Conservation (phyloP, 2,797 vertebrate species). For the Galagoides demidoff region DNA sequence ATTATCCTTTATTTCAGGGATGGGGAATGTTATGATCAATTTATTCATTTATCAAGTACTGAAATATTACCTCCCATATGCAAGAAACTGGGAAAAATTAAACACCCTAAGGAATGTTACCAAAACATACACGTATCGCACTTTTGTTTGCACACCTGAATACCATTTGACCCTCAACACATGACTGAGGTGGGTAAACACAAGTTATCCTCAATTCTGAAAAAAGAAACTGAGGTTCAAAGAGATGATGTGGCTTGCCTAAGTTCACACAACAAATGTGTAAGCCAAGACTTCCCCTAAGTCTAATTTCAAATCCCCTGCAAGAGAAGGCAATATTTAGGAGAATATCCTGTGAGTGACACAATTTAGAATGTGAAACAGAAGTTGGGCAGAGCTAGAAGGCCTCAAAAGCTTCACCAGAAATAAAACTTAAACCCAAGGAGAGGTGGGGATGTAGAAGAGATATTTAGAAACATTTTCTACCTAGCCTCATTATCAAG, state of each 20-base stretch:
- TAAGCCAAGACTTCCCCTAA: not conserved
- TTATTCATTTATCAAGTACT: conserved; percentile 50
- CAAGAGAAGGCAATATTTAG: conserved; percentile 31
- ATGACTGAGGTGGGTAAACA: not conserved
- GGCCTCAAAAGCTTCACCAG: conserved; percentile 12
- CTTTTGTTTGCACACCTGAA: conserved; percentile 8
- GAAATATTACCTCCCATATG: not conserved
- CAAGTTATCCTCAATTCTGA: conserved; percentile 40
- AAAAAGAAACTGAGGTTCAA: conserved; percentile 30
- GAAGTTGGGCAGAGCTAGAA: not conserved
- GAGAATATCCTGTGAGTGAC: not conserved
- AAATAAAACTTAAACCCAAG: conserved; percentile 24
- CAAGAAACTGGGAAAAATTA: conserved; percentile 38
- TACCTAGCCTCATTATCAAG: conserved; percentile 10
- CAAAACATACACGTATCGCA: not conserved
- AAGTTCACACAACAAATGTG: not conserved
- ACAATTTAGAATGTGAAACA: conserved; percentile 17
- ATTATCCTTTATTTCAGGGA: not conserved
- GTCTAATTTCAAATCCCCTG: conserved; percentile 27
- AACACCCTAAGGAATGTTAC: not conserved
- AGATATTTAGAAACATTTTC: conserved; percentile 15
- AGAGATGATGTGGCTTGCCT: conserved; percentile 22
- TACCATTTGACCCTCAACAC: not conserved
- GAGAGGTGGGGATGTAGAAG: not conserved
- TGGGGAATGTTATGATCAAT: not conserved